Evolutionary conservation across 2,888 invertebrate genomes (phyloP).

Genomic region (Drosophila buzzatii): DNA sequence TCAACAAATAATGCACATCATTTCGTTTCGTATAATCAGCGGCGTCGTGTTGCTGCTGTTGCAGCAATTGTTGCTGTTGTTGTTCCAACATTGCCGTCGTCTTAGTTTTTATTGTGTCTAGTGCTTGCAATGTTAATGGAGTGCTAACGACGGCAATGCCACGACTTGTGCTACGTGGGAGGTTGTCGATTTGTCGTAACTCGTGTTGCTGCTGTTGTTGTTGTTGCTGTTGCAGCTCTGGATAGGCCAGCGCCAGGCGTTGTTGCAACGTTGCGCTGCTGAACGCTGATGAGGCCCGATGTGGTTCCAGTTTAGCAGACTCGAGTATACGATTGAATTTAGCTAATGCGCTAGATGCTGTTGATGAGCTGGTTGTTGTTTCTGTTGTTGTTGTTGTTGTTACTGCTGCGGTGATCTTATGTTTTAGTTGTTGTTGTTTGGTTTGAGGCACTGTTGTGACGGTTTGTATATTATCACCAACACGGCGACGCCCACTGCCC

Average conservation of each 20-base stretch:
- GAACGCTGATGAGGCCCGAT: conserved; percentile 59
- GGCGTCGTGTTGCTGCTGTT: conserved; percentile 66
- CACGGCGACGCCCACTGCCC: conserved; percentile 66
- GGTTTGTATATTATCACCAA: conserved; percentile 83
- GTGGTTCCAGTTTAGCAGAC: conserved; percentile 79
- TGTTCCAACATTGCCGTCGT: conserved; percentile 52
- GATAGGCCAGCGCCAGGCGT: conserved; percentile 75
- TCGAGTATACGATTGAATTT: conserved; percentile 85
- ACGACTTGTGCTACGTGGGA: conserved; percentile 71
- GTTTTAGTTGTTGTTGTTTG: conserved; percentile 76
- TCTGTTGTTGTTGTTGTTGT: conserved; percentile 62
- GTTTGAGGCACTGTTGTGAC: conserved; percentile 84
- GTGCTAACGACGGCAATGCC: conserved; percentile 77
- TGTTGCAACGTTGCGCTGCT: conserved; percentile 75
- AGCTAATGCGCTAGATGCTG: conserved; percentile 84
- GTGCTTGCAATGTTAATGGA: conserved; percentile 81
- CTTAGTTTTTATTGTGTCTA: conserved; percentile 62
- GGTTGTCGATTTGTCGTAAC: conserved; percentile 72
- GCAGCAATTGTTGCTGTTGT: conserved; percentile 33
- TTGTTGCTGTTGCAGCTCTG: conserved; percentile 68
- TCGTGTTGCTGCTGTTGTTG: conserved; percentile 48
- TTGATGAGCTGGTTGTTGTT: conserved; percentile 73
- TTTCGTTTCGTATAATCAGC: conserved; percentile 85
- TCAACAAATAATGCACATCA: conserved; percentile 86
- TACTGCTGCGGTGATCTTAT: conserved; percentile 75